These are phyloP conservation scores for Narcine bancroftii DNA, from an alignment of 2,113 vertebrate genomes.

Conservation along the genomic window DNA sequence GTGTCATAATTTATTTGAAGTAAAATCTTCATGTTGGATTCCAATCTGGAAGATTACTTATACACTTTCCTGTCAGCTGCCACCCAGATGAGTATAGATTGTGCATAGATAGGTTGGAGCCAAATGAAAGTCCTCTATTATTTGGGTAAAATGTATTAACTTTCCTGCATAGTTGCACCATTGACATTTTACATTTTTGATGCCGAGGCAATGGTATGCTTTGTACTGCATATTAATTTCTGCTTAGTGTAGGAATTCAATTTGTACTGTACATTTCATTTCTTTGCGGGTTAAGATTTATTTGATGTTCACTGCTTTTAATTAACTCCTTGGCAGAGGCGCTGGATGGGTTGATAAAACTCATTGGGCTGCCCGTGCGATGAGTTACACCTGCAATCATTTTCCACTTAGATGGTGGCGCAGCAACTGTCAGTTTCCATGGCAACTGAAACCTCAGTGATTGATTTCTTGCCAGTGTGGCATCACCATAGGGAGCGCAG, in stretches of 20 bases:
- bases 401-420: slow-evolving; percentile 83
- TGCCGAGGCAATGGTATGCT: slow-evolving; percentile 59
- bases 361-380: slow-evolving; percentile 67
- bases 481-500: slow-evolving; percentile 77
- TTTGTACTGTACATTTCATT: slow-evolving; percentile 87
- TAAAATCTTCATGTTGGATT: neutral
- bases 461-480: slow-evolving; percentile 91
- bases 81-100: neutral
- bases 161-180: neutral
- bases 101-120: neutral
- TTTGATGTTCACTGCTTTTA: slow-evolving; percentile 89
- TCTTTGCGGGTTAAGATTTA: slow-evolving; percentile 86
- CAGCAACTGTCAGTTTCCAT: slow-evolving; percentile 80
- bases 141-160: slow-evolving; percentile 2
- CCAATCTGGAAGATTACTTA: neutral
- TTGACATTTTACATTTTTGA: slow-evolving; percentile 43
- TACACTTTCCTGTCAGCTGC: neutral
- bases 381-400: slow-evolving; percentile 79
- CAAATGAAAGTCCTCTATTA: neutral
- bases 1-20: neutral
- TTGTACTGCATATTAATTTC: slow-evolving; percentile 71
- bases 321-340: slow-evolving; percentile 83
- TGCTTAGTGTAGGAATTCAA: slow-evolving; percentile 75
- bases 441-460: slow-evolving; percentile 79
- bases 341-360: slow-evolving; percentile 74